Percentiles rank a stretch among this genome's conserved stretches.
phyloP scores from a whole-genome alignment of 2,797 vertebrate genomes.

The Spinus olivaceus region DNA sequence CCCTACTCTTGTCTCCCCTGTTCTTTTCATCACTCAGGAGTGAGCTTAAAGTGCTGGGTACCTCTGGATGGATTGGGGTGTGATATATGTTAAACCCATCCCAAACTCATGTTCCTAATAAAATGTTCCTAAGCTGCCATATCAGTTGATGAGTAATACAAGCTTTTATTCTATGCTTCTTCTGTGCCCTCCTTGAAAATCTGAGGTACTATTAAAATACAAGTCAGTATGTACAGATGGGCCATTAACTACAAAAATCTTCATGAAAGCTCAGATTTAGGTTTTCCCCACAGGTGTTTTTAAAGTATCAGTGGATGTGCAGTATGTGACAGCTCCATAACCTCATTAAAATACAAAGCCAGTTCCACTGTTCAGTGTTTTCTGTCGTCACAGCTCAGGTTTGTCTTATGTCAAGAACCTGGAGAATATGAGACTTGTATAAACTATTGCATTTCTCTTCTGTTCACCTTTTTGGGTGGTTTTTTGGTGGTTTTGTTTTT shows the following conservation, averaged over 20 bases:
- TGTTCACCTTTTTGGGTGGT: background rate
- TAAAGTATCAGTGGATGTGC: background rate
- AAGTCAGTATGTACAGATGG: background rate
- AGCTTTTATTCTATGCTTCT: background rate
- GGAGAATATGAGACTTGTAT: background rate
- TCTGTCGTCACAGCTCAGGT: background rate
- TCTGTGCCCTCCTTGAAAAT: background rate
- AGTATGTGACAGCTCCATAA: background rate
- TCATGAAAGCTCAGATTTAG: background rate
- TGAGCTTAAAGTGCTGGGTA: background rate
- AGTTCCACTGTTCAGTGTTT: background rate
- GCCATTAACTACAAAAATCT: background rate
- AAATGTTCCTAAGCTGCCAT: background rate
- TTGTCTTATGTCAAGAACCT: background rate
- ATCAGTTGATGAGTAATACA: background rate
- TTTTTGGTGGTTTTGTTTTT: background rate
- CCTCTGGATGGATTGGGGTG: background rate
- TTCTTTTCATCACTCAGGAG: background rate
- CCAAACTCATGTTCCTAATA: background rate
- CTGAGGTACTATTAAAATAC: background rate
- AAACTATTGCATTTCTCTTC: background rate
- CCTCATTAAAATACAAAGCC: background rate
- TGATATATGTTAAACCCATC: background rate
- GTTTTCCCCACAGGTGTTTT: background rate
- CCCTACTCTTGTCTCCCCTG: fast-evolving